Base-by-base conservation (phyloP, 2,113 vertebrate genomes). In the Vulpes lagopus region DNA sequence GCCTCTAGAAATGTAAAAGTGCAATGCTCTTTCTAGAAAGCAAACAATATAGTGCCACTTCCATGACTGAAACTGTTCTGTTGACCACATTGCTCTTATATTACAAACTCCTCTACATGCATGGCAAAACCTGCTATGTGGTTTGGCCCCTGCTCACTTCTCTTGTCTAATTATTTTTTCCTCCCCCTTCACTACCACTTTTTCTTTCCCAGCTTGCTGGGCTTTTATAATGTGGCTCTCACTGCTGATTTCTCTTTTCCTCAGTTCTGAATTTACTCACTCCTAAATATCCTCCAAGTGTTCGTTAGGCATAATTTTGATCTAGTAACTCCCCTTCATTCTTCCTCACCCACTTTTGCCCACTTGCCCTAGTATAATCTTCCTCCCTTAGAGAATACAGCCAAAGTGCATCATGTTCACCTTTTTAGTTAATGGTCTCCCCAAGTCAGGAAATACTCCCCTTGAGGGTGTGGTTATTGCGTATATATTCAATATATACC, bases 361-460 rank as follows among this genome's bases (percentile, higher is more conserved):
- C 0, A 57, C 2, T 17, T 57, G 5, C 20, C 6, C 7, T 69
- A 1, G 3, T 43, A 23, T 30, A n/a, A n/a, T 49, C 5, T 25
- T 27, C 11, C 4, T 1, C 2, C 19, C 11, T 19, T 11, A 60
- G 5, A 55, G 32, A 35, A 49, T 17, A 5, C 6, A 80, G 32
- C 2, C 27, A 69, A 43, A 15, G 3, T 43, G n/a, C 5, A 11
- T 51, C 32, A 74, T 55, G 2, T 10, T 11, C 1, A 43, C 17
- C 15, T 69, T 57, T 27, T 71, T 78, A 49, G 69, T 35, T 96
- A 79, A 59, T 3, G 16, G 9, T 27, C 16, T 78, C 60, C 11
- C 35, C 15, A 57, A 49, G 14, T 11, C 9, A 64, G 43, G 10
- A 71, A 82, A 27, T 38, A n/a, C 1, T 19, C 11, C 7, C 11